Conservation (phyloP, 2,113 vertebrate species). For the Notiomystis cincta region DNA sequence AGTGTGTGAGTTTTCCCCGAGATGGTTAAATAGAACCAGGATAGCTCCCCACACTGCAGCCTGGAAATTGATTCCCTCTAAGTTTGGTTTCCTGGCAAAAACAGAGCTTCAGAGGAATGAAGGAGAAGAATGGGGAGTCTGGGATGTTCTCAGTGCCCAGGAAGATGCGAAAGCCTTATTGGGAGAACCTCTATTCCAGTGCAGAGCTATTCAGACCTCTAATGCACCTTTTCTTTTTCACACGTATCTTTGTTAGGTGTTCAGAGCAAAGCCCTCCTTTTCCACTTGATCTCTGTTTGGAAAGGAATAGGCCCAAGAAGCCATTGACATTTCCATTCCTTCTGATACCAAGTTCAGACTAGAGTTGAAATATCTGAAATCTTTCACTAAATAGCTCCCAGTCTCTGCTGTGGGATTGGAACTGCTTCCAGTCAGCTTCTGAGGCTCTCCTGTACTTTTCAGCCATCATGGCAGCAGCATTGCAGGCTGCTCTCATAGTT, state of each 20-base stretch:
- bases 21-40: constrained; percentile 30
- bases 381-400: not conserved
- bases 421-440: not conserved
- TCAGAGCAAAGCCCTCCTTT: not conserved
- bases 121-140: not conserved
- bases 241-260: rapidly evolving
- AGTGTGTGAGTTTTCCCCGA: not conserved
- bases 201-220: not conserved
- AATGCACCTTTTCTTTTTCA: not conserved
- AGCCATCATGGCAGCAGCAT: not conserved
- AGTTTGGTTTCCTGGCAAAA: constrained; percentile 40
- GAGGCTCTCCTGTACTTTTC: not conserved
- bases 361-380: not conserved
- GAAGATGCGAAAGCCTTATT: not conserved
- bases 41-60: not conserved
- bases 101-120: not conserved
- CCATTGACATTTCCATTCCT: not conserved
- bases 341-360: not conserved
- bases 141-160: not conserved
- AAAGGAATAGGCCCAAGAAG: not conserved
- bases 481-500: not conserved
- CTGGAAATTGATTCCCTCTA: not conserved
- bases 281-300: not conserved
- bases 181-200: not conserved
- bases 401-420: not conserved